Evolutionary conservation across 2,888 invertebrate species (phyloP).

Genomic region (Capitulum mitella): DNA sequence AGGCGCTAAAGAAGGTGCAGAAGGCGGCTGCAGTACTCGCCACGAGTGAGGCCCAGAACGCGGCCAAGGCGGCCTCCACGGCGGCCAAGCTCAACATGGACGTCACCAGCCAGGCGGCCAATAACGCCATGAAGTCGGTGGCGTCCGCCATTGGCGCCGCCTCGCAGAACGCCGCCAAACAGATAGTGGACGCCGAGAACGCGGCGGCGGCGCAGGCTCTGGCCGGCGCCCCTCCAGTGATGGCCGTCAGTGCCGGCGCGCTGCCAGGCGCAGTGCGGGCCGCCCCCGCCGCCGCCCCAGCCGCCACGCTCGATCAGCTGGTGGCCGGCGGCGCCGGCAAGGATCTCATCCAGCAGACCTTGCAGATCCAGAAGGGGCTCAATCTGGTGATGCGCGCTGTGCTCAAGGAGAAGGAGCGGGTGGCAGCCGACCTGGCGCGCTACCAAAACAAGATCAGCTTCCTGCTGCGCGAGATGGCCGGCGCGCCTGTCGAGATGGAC

Average conservation of each 20-base stretch:
- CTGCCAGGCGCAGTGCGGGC: not conserved
- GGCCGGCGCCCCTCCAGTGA: not conserved
- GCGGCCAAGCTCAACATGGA: constrained; percentile 16
- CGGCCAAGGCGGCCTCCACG: not conserved
- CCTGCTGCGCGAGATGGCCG: constrained; percentile 14
- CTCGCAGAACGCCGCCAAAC: not conserved
- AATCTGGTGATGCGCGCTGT: constrained; percentile 8
- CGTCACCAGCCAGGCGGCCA: not conserved
- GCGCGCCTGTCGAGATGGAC: not conserved
- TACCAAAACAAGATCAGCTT: constrained; percentile 19
- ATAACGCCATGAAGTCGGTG: not conserved
- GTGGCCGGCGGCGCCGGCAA: constrained; percentile 3
- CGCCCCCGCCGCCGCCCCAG: not conserved
- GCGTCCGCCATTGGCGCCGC: not conserved
- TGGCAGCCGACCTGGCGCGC: constrained; percentile 3
- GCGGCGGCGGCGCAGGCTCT: not conserved
- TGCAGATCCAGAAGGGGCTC: constrained; percentile 20
- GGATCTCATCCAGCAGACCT: constrained; percentile 11
- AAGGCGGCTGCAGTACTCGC: not conserved
- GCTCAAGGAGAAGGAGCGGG: constrained; percentile 24
- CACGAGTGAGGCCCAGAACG: not conserved
- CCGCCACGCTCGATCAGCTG: not conserved
- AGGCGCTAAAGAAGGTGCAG: not conserved
- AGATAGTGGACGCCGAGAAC: constrained; percentile 10
- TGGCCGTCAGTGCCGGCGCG: not conserved